A percentile compares a stretch with the other conserved stretches of the same genome.
phyloP scores from a whole-genome alignment of 2,888 invertebrate genomes.

The Ganaspis brasiliensis region DNA sequence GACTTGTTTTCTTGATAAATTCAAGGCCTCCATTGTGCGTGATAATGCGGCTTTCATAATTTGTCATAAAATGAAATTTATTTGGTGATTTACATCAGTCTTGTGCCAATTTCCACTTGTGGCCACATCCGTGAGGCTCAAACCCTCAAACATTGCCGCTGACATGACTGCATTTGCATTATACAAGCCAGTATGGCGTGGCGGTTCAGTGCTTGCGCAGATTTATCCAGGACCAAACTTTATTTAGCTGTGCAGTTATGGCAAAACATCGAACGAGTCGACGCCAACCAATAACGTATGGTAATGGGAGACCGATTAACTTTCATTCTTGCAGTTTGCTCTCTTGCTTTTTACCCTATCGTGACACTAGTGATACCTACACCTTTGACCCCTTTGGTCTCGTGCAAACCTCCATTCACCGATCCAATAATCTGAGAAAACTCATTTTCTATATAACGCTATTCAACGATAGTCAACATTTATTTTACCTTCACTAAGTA shows the following conservation, averaged over 20 bases:
- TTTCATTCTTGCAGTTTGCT: conserved; percentile 63
- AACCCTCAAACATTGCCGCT: conserved; percentile 58
- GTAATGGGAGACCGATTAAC: conserved; percentile 77
- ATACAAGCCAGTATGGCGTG: conserved; percentile 72
- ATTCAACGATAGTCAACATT: too few species aligned
- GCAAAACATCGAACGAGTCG: conserved; percentile 76
- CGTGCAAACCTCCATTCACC: conserved; percentile 20
- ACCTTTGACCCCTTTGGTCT: conserved; percentile 58
- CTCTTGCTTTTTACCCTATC: conserved; percentile 60
- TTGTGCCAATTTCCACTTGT: conserved; percentile 46
- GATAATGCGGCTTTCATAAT: conserved; percentile 17
- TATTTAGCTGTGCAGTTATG: conserved; percentile 79
- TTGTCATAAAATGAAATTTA: conserved; percentile 39
- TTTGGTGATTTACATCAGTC: conserved; percentile 48
- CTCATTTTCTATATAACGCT: too few species aligned
- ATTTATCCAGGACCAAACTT: conserved; percentile 77
- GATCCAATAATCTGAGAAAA: background rate
- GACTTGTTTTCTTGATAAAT: too few species aligned
- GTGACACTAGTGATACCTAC: conserved; percentile 56
- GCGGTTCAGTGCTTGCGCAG: conserved; percentile 63
- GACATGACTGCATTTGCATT: conserved; percentile 80
- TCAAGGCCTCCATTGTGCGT: background rate
- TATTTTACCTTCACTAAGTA: background rate
- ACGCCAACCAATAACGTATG: conserved; percentile 77
- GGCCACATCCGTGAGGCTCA: conserved; percentile 42